Base-by-base conservation (phyloP, 2,888 invertebrate genomes). In the Limenitis camilla region DNA sequence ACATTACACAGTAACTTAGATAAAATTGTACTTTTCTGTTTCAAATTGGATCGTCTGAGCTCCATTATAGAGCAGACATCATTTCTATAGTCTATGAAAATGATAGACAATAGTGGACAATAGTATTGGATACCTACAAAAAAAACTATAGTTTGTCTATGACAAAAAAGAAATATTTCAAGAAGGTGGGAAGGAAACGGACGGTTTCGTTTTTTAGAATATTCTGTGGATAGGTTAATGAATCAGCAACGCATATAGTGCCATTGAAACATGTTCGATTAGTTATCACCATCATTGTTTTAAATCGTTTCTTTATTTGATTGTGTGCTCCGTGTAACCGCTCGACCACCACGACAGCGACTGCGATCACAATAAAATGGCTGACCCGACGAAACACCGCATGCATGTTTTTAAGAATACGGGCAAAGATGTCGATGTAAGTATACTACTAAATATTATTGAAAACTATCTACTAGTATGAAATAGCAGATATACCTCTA, bases 371-470 rank as follows among this genome's bases (percentile, higher is more conserved):
- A 76, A 75, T 85, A 92, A 92, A 92, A 93, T 93, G 93, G 92
- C 92, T 81, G 91, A 91, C 85, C 90, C 89, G 86, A 90, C 89
- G 88, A 93, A 93, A 90, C 94, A 92, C 91, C 94, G 96, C 89
- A 92, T 96, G 91, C 94, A 94, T 88, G 94, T 92, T 82, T 97
- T 97, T 89, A 99, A 99, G 93, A 98, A 99, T 91, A 96, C 96
- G 91, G 98, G 98, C 77, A 99, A 98, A 91, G 98, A 99, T 91
- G 96, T 96, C 88, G 98, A 98, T 90, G 98, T 97, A 90, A 94
- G 96, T 93, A 82, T 57, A 53, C 27, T 35, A 42, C 42, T 49
- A 48, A 40, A 43, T 32, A 44, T 41, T 54, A 50, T 42, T 50
- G 31, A 33, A 43, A n/a, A 5, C 11, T 19, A 40, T 33, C 27